Base-by-base conservation (phyloP, 2,888 invertebrate genomes). In the Hyalella azteca region DNA sequence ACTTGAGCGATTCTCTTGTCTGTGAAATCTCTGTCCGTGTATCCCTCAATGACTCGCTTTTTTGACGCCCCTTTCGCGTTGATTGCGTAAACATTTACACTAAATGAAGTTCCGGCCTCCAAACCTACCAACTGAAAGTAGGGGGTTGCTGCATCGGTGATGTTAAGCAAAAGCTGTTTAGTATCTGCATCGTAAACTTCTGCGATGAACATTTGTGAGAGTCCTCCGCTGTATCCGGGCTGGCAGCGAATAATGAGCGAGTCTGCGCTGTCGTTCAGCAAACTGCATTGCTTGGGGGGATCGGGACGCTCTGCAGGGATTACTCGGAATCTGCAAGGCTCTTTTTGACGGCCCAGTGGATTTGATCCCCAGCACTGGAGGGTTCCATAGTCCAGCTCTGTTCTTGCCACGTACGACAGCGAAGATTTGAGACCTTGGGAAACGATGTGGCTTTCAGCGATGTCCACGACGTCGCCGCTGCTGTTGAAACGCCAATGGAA, bases 321-420 rank as follows among this genome's bases (percentile, higher is more conserved):
- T 85, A 96, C 94, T 87, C 95, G 95, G 88, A 94, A 95, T 79
- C 95, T 93, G 87, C 96, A 96, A 0, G 96, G 96, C 84, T 93
- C 91, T 85, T 93, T 90, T 88, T 96, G 96, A 86, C 91, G 91
- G 26, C 96, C 95, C 83, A 95, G 94, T 86, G 91, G 91, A 87
- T 96, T 96, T 60, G 91, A 91, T 0, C 95, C 95, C 91, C 93
- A 93, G 88, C 96, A 96, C 73, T 95, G 90, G 39, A 96, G 89
- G 0, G 95, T 95, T 0, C 96, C 96, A 86, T 96, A 96, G 89
- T 96, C 96, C 26, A 83, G 73, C 60, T 83, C 83, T 5, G 83
- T 83, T 36, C 81, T 54, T 3, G 83, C 83, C 32, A 81, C 78
- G 40, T 83, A 81, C 1, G 83, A 81, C 15, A 83, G 78, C 1